Evolutionary conservation across 2,888 invertebrate species (phyloP).

Genomic region (Timandra comae): DNA sequence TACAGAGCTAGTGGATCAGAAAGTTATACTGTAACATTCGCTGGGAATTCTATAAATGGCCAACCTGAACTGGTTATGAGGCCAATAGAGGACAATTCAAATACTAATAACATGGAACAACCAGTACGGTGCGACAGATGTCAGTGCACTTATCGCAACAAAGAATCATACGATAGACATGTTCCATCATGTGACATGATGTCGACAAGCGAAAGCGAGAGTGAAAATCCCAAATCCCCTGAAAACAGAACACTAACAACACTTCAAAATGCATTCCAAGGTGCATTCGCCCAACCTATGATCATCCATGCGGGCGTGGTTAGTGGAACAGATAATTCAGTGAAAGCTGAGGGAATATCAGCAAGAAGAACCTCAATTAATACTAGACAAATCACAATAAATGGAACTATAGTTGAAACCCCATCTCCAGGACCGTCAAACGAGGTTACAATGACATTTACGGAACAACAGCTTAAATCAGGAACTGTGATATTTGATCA

Average conservation of each 20-base stretch:
- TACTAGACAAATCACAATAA: slow-evolving; percentile 71
- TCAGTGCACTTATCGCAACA: slow-evolving; percentile 89
- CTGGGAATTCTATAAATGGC: slow-evolving; percentile 69
- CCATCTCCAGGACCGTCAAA: slow-evolving; percentile 71
- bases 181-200: slow-evolving; percentile 86
- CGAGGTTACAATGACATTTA: slow-evolving; percentile 71
- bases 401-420: slow-evolving; percentile 72
- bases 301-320: slow-evolving; percentile 68
- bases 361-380: slow-evolving; percentile 70
- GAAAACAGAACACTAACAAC: slow-evolving; percentile 71
- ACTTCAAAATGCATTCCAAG: slow-evolving; percentile 69
- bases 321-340: slow-evolving; percentile 61
- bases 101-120: slow-evolving; percentile 75
- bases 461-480: slow-evolving; percentile 70
- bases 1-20: slow-evolving; percentile 69
- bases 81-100: slow-evolving; percentile 56
- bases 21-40: slow-evolving; percentile 69
- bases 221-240: slow-evolving; percentile 79
- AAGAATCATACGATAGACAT: slow-evolving; percentile 88
- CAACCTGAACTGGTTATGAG: slow-evolving; percentile 67
- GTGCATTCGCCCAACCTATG: slow-evolving; percentile 70
- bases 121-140: slow-evolving; percentile 92
- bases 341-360: slow-evolving; percentile 69
- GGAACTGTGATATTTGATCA: slow-evolving; percentile 70
- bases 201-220: slow-evolving; percentile 88